Evolutionary conservation across 2,797 vertebrate species (phyloP).

Genomic region (Gymnocypris eckloni): DNA sequence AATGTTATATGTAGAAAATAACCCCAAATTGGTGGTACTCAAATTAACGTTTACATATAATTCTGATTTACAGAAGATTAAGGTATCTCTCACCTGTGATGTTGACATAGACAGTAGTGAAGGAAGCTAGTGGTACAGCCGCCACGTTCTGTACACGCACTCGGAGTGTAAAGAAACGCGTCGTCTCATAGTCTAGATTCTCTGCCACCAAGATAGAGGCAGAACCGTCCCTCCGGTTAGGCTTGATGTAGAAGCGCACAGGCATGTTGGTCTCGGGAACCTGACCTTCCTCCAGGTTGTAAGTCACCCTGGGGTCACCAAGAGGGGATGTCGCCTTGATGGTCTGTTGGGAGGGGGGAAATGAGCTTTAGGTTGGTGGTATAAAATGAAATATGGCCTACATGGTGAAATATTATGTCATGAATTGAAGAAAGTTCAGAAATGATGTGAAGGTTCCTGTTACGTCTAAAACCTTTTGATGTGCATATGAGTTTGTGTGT

Average conservation of each 20-base stretch:
- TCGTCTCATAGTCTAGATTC: constrained; percentile 88
- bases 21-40: not conserved
- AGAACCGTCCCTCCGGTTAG: constrained; percentile 85
- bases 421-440: not conserved
- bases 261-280: constrained; percentile 91
- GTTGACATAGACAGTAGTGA: constrained; percentile 85
- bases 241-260: constrained; percentile 88
- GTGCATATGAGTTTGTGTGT: constrained; percentile 21
- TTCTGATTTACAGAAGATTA: not conserved
- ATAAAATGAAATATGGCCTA: not conserved
- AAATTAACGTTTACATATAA: not conserved
- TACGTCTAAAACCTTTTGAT: constrained; percentile 1
- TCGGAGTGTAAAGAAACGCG: constrained; percentile 82
- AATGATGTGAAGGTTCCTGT: not conserved
- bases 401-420: not conserved
- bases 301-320: constrained; percentile 87
- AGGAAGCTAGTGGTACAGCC: constrained; percentile 86
- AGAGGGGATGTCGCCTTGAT: constrained; percentile 87
- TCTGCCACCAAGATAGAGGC: constrained; percentile 89
- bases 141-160: constrained; percentile 89
- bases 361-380: constrained; percentile 3
- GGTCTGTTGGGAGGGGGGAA: constrained; percentile 72
- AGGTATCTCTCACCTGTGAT: constrained; percentile 79
- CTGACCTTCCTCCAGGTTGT: constrained; percentile 90
- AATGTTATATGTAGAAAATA: not conserved